Evolutionary conservation across 2,888 invertebrate genomes (phyloP), one percentile per base, ranked within the genome.

Genomic region (Podotricha telesiphe): DNA sequence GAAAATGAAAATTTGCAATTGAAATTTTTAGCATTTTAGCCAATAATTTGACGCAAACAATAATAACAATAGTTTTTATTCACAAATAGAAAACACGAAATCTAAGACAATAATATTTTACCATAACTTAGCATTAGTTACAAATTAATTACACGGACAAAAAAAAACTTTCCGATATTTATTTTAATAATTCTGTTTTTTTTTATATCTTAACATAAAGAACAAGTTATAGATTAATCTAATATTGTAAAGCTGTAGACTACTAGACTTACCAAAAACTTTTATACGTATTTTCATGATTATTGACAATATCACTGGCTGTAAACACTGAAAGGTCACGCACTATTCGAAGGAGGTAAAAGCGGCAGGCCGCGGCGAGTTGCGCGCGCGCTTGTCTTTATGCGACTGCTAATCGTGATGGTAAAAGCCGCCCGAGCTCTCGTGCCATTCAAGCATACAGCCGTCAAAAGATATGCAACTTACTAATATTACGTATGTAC

Each of bases 221-320:
- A 58, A 34, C n/a, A 4, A 58, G 2, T 19, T 20, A 8, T 8
- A 37, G 15, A 28, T 22, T 7, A 58, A 59, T 62, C n/a, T n/a
- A n/a, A n/a, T n/a, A n/a, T n/a, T n/a, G n/a, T n/a, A n/a, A n/a
- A n/a, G n/a, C n/a, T n/a, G n/a, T n/a, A n/a, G n/a, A n/a, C n/a
- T n/a, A n/a, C n/a, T 68, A 48, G 17, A 80, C 90, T 89, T 78
- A 92, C 91, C 91, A 72, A 91, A 90, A 68, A 84, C 17, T 83
- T 89, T 88, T 47, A 91, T 80, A 70, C 87, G 84, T 72, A 91
- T 79, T 80, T 88, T 91, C 91, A 92, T 92, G 76, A 81, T 88
- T 77, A 70, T 51, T 74, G 74, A 73, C 73, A 67, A 79, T 81
- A 78, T 76, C 82, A 82, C 80, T 69, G 75, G 73, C 80, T 79